A percentile compares a stretch with the other conserved stretches of the same genome.
phyloP scores from a whole-genome alignment of 2,113 vertebrate genomes.

The Corynorhinus townsendii region DNA sequence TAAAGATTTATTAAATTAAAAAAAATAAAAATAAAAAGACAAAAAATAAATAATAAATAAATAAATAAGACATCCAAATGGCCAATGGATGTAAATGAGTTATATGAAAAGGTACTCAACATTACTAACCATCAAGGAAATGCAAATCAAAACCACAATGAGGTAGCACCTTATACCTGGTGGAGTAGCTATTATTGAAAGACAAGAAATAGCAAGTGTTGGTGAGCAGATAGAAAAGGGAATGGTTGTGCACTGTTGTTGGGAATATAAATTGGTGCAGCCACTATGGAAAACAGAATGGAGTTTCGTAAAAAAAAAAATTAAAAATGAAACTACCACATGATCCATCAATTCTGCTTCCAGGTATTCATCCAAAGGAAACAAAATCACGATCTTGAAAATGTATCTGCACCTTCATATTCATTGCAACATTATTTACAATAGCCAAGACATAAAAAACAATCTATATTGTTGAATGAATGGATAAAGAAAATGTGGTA shows the following conservation, averaged over 20 bases:
- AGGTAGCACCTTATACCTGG: neutral
- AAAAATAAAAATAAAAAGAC: slow-evolving; percentile 18
- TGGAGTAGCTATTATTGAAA: neutral
- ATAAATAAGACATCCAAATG: neutral
- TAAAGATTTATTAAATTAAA: too few relatives aligned
- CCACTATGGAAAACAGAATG: neutral
- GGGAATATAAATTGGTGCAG: neutral
- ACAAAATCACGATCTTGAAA: neutral
- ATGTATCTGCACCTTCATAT: neutral
- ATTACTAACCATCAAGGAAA: neutral
- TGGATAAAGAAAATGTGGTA: neutral
- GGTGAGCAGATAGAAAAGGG: neutral
- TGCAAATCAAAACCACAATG: neutral
- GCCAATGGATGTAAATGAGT: neutral
- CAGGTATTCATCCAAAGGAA: neutral
- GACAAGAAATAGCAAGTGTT: neutral
- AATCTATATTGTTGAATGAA: neutral
- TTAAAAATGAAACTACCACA: neutral
- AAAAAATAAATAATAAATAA: too few relatives aligned
- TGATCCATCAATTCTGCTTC: neutral
- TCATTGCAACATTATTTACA: neutral
- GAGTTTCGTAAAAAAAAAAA: neutral
- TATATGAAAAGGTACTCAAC: neutral
- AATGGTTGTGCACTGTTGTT: neutral
- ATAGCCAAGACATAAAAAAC: neutral